A percentile compares a stretch with the other conserved stretches of the same genome.
These are phyloP conservation scores for Neodiprion virginianus DNA, from an alignment of 1,140 invertebrate genomes.

Conservation along the genomic window DNA sequence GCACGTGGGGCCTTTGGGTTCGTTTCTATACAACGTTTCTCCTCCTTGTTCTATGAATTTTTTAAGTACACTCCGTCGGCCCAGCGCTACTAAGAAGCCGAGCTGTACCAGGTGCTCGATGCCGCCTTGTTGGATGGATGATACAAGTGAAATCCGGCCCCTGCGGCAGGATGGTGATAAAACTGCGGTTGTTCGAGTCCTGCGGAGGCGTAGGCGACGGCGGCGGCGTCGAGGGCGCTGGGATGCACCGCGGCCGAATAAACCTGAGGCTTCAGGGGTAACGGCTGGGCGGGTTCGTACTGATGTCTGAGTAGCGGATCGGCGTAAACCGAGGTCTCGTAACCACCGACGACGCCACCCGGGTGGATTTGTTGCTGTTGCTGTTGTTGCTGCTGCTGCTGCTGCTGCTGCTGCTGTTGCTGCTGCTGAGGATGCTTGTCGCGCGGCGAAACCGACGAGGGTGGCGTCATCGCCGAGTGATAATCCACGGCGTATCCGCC, in stretches of 20 bases:
- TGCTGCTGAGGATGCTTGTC: slow-evolving; percentile 78
- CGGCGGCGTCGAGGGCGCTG: slow-evolving; percentile 66
- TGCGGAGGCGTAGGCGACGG: slow-evolving; percentile 62
- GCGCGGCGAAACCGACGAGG: slow-evolving; percentile 91
- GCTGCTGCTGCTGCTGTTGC: slow-evolving; percentile 38
- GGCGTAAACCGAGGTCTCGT: slow-evolving; percentile 49
- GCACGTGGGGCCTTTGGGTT: slow-evolving; percentile 32
- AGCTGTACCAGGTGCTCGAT: slow-evolving; percentile 60
- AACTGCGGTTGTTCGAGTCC: slow-evolving; percentile 81
- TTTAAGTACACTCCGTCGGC: slow-evolving; percentile 51
- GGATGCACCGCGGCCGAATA: slow-evolving; percentile 73
- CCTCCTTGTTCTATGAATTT: not conserved
- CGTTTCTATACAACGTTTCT: slow-evolving; percentile 20
- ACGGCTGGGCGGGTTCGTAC: slow-evolving; percentile 72
- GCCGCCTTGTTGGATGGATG: slow-evolving; percentile 76
- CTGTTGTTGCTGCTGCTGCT: slow-evolving; percentile 38
- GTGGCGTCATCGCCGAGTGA: slow-evolving; percentile 93
- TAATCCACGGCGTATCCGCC: slow-evolving; percentile 80
- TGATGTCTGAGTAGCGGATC: slow-evolving; percentile 67
- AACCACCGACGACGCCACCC: slow-evolving; percentile 45
- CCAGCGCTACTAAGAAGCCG: slow-evolving; percentile 54
- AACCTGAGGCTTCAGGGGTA: slow-evolving; percentile 90
- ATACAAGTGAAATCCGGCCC: slow-evolving; percentile 87
- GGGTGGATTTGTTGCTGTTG: slow-evolving; percentile 41
- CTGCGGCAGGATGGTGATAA: slow-evolving; percentile 74